Percentiles rank a stretch among this genome's conserved stretches.
Evolutionary conservation across 2,113 vertebrate species (phyloP).

Genomic region (Astatoreochromis straeleni): DNA sequence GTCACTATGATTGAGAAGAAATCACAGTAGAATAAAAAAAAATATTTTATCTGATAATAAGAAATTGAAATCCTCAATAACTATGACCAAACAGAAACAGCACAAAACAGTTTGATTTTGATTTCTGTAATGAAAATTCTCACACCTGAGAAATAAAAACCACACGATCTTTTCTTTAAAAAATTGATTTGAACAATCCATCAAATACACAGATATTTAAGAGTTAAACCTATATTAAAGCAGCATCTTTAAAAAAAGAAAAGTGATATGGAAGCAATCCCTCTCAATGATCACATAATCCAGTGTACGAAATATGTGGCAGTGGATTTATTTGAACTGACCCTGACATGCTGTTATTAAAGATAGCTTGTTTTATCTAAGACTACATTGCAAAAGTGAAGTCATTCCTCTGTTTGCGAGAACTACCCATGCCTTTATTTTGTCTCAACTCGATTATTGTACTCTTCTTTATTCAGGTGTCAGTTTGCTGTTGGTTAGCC

Average conservation of each 20-base stretch:
- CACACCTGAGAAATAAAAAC: not conserved
- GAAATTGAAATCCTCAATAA: not conserved
- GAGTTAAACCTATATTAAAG: not conserved
- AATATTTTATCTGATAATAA: fast-evolving
- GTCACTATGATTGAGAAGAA: not conserved
- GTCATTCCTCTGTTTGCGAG: not conserved
- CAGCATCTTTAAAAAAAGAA: not conserved
- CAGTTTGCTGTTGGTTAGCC: not conserved
- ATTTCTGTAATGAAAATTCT: not conserved
- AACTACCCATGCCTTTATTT: not conserved
- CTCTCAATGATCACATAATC: not conserved
- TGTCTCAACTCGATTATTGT: not conserved
- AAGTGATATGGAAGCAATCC: not conserved
- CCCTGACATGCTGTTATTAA: not conserved
- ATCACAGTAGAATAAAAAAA: not conserved
- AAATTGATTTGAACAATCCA: not conserved
- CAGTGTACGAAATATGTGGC: not conserved
- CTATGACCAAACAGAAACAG: not conserved
- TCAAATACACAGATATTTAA: not conserved
- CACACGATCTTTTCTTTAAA: not conserved
- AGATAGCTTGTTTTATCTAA: not conserved
- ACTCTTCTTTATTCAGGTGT: not conserved
- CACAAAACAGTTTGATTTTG: not conserved
- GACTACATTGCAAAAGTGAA: not conserved
- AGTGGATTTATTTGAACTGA: not conserved